A percentile compares a stretch with the other conserved stretches of the same genome.
Conservation (phyloP, 2,113 vertebrate genomes). For the Centropristis striata region DNA sequence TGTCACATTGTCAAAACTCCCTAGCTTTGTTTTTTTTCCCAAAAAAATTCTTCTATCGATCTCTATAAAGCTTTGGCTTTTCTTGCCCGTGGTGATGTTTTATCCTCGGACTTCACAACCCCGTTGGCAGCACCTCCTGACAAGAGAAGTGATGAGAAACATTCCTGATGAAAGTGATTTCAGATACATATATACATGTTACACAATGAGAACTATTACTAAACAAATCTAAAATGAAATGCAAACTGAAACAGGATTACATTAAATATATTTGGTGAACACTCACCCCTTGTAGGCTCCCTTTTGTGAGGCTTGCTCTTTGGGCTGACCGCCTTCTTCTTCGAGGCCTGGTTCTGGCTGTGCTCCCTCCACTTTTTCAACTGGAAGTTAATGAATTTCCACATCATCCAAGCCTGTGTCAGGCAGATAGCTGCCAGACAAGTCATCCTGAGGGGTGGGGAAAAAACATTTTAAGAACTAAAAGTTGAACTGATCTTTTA, state of each 20-base stretch:
- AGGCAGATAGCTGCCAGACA: constrained; percentile 89
- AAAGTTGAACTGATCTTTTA: not conserved
- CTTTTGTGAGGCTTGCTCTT: constrained; percentile 87
- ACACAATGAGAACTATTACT: not conserved
- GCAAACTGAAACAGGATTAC: not conserved
- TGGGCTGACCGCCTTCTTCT: constrained; percentile 84
- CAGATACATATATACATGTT: not conserved
- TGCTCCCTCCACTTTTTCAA: constrained; percentile 91
- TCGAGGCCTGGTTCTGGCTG: constrained; percentile 86
- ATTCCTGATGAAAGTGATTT: not conserved
- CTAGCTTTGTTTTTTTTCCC: constrained; percentile 17
- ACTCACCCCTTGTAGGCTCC: constrained; percentile 84
- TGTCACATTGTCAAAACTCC: constrained; percentile 63
- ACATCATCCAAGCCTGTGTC: constrained; percentile 93
- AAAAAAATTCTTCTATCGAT: not conserved
- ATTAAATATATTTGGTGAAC: not conserved
- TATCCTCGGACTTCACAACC: constrained; percentile 84
- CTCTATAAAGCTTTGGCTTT: constrained; percentile 87
- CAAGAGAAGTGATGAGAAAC: constrained; percentile 31
- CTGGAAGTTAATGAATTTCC: constrained; percentile 92
- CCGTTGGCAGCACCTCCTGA: constrained; percentile 85
- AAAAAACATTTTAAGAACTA: not conserved
- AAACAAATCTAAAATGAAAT: not conserved
- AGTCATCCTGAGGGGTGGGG: constrained; percentile 81
- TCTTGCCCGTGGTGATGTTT: constrained; percentile 84